A percentile compares a stretch with the other conserved stretches of the same genome.
phyloP scores from a whole-genome alignment of 2,113 vertebrate species.

The Emydura subglobosa region DNA sequence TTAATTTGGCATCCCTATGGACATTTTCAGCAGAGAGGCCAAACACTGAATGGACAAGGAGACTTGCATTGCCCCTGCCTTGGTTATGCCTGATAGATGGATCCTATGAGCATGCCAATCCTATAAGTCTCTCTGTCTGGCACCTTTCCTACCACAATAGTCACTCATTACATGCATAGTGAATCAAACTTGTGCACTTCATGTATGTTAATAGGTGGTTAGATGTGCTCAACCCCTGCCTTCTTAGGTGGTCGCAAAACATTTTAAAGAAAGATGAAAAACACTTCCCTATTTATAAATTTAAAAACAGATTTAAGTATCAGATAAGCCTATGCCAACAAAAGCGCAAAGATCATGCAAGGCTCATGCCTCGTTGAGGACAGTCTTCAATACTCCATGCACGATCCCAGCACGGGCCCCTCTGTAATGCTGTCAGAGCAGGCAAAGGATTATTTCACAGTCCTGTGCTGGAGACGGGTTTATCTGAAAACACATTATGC shows the following conservation, averaged over 20 bases:
- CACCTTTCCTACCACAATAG: neutral
- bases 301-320: neutral
- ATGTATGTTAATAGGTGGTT: neutral
- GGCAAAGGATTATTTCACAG: neutral
- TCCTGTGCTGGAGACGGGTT: neutral
- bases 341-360: neutral
- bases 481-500: neutral
- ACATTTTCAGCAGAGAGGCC: neutral
- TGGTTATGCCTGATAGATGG: neutral
- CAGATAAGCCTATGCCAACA: neutral
- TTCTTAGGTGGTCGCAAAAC: neutral
- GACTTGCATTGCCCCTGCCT: neutral
- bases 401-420: neutral
- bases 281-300: neutral
- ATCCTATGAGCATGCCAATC: neutral
- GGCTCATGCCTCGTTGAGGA: neutral
- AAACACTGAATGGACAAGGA: neutral
- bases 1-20: neutral
- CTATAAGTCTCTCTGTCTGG: neutral
- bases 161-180: neutral
- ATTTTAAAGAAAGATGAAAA: neutral
- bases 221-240: neutral
- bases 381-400: neutral
- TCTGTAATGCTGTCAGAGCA: neutral
- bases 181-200: neutral